Percentiles rank a stretch among this genome's conserved stretches.
phyloP scores from a whole-genome alignment of 2,113 vertebrate genomes.

The Murina feae region DNA sequence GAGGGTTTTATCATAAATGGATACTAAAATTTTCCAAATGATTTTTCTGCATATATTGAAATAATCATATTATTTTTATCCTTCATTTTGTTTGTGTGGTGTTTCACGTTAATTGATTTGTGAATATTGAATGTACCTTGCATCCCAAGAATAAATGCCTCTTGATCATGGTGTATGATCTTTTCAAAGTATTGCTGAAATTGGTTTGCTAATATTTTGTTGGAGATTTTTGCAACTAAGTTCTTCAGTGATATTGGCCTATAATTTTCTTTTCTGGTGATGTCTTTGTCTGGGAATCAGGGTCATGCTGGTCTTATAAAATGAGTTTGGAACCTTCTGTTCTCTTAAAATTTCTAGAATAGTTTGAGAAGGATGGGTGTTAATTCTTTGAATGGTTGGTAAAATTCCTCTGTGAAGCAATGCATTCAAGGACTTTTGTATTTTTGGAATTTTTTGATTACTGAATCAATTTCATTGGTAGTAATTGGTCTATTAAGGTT shows the following conservation, averaged over 20 bases:
- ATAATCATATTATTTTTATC: neutral
- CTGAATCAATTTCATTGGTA: neutral
- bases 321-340: neutral
- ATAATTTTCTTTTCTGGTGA: neutral
- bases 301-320: neutral
- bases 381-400: neutral
- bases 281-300: neutral
- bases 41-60: neutral
- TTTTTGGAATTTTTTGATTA: neutral
- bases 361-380: neutral
- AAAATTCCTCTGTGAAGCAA: neutral
- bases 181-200: neutral
- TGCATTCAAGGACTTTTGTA: neutral
- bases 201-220: neutral
- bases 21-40: neutral
- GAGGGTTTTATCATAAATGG: neutral
- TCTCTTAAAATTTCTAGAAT: neutral
- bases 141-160: neutral
- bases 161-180: neutral
- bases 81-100: neutral
- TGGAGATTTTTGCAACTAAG: neutral
- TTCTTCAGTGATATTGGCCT: neutral
- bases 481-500: neutral
- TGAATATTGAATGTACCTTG: neutral
- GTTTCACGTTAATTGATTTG: neutral